These are phyloP conservation scores for Scaptomyza flava DNA, from an alignment of 2,888 invertebrate genomes.

Conservation along the genomic window DNA sequence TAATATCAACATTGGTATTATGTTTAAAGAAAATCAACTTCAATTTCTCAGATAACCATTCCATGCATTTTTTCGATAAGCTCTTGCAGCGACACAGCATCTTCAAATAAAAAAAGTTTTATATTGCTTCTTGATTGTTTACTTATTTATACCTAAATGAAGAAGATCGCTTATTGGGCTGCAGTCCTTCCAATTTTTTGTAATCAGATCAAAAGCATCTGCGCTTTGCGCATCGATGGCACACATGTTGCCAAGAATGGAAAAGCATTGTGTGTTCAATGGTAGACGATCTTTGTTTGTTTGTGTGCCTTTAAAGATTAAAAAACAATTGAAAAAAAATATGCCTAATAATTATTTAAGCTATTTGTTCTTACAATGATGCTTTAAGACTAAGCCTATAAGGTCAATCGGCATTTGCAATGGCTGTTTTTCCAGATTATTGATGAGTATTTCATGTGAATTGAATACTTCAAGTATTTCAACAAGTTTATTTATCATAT, in stretches of 20 bases:
- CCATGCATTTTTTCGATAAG: constrained; percentile 45
- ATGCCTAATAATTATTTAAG: neutral
- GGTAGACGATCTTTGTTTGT: constrained; percentile 40
- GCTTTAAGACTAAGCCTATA: constrained; percentile 57
- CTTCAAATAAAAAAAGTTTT: constrained; percentile 40
- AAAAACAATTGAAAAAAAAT: neutral
- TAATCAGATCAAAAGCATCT: constrained; percentile 68
- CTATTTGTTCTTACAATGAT: constrained; percentile 59
- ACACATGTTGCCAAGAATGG: constrained; percentile 72
- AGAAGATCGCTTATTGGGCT: constrained; percentile 48
- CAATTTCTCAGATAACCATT: constrained; percentile 77
- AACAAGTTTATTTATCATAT: constrained; percentile 67
- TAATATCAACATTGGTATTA: constrained; percentile 70
- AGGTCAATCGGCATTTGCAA: constrained; percentile 79
- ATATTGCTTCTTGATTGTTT: neutral
- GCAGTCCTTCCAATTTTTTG: constrained; percentile 3
- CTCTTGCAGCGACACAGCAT: constrained; percentile 75
- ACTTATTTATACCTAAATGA: constrained; percentile 66
- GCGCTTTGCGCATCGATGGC: constrained; percentile 62
- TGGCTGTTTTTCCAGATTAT: constrained; percentile 74
- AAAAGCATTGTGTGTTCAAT: constrained; percentile 54
- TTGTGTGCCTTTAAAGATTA: constrained; percentile 16
- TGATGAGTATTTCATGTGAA: constrained; percentile 56
- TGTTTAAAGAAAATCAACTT: constrained; percentile 69
- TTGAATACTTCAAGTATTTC: constrained; percentile 66